These are phyloP conservation scores for Poecile atricapillus DNA, from an alignment of 2,113 vertebrate species.

Conservation along the genomic window DNA sequence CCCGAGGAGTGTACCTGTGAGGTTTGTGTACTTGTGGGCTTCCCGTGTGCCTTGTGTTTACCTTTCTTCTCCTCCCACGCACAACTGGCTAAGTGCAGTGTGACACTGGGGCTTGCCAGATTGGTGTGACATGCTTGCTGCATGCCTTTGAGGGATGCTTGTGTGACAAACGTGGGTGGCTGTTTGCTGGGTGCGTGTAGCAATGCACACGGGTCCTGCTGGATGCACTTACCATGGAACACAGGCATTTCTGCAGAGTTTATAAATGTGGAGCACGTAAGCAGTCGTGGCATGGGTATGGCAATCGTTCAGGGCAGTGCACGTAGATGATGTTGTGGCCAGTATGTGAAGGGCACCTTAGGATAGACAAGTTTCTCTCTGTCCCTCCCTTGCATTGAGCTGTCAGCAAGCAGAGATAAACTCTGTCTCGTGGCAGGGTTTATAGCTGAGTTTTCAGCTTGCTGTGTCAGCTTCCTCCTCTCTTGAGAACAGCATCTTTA, in stretches of 20 bases:
- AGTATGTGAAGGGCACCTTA: not conserved
- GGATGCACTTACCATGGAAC: accelerated
- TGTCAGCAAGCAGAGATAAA: not conserved
- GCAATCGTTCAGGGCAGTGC: not conserved
- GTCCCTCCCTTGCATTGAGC: not conserved
- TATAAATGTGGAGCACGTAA: not conserved
- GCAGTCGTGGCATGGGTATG: not conserved
- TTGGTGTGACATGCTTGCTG: not conserved
- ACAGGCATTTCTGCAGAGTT: not conserved
- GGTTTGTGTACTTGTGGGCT: not conserved
- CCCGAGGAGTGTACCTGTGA: not conserved
- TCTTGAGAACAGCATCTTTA: not conserved
- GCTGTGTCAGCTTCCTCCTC: not conserved
- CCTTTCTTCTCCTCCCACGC: not conserved
- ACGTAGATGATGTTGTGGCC: not conserved
- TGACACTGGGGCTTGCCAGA: not conserved
- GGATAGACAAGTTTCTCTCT: not conserved
- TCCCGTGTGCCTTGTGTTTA: not conserved
- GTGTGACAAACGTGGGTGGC: not conserved
- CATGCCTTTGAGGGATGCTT: not conserved
- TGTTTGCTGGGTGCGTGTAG: not conserved
- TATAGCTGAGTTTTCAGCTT: not conserved
- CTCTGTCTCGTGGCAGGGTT: not conserved
- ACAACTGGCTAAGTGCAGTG: not conserved
- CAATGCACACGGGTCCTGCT: not conserved